Conservation (phyloP, 1,140 invertebrate species). For the Thaumetopoea pityocampa region DNA sequence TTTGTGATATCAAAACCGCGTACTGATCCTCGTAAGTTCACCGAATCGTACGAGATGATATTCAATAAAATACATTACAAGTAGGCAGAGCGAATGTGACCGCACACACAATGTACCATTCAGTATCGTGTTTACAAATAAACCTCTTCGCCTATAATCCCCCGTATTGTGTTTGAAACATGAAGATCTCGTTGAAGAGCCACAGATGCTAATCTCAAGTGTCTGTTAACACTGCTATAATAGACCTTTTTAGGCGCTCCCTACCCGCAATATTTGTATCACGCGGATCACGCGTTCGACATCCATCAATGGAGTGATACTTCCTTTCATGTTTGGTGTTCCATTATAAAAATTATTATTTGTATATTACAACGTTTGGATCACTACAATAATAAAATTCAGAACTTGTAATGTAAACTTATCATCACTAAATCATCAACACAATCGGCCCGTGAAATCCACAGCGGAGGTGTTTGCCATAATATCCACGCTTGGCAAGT, state of each 20-base stretch:
- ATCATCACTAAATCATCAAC: too few relatives aligned
- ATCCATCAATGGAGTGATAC: conserved; percentile 48
- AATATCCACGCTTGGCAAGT: too few relatives aligned
- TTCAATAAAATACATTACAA: conserved; percentile 61
- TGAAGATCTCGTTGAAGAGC: conserved; percentile 53
- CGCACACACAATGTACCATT: conserved; percentile 48
- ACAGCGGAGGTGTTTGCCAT: too few relatives aligned
- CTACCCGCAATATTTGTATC: conserved; percentile 49
- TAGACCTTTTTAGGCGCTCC: conserved; percentile 56
- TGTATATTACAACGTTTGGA: too few relatives aligned
- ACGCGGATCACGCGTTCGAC: conserved; percentile 43
- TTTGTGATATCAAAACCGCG: conserved; percentile 8
- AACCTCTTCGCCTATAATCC: conserved; percentile 69
- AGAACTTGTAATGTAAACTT: too few relatives aligned
- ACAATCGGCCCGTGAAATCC: too few relatives aligned
- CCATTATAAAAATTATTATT: conserved; percentile 13
- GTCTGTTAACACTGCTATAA: conserved; percentile 69
- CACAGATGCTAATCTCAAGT: conserved; percentile 75
- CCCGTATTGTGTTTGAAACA: conserved; percentile 57
- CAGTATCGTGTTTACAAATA: conserved; percentile 74
- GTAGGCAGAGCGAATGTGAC: conserved; percentile 44
- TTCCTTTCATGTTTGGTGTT: conserved; percentile 40
- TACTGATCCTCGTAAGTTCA: conserved; percentile 46
- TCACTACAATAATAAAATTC: too few relatives aligned
- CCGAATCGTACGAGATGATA: conserved; percentile 57